These are phyloP conservation scores for Periparus ater DNA, from an alignment of 2,797 vertebrate species.

Conservation along the genomic window DNA sequence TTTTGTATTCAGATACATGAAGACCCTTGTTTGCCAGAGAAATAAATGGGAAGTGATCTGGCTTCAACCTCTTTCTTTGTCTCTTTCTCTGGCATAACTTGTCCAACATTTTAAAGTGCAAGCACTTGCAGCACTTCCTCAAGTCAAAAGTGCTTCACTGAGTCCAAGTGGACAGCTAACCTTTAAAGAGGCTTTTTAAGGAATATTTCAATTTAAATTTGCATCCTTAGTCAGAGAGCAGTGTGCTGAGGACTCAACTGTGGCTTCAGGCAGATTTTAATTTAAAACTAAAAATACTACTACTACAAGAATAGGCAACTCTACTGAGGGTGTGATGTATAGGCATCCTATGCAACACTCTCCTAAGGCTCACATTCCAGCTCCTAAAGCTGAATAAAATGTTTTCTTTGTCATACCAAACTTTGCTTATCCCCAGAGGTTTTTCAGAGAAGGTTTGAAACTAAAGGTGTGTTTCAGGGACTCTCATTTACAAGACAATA, in stretches of 20 bases:
- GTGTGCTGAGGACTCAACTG: not conserved
- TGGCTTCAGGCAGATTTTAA: slow-evolving; percentile 28
- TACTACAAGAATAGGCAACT: not conserved
- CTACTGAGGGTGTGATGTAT: not conserved
- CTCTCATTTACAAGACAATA: slow-evolving; percentile 24
- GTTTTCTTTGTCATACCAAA: not conserved
- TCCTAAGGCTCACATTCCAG: not conserved
- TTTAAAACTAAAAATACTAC: slow-evolving; percentile 3
- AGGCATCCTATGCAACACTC: not conserved
- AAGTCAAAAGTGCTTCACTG: not conserved
- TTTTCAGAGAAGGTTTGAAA: slow-evolving; percentile 37
- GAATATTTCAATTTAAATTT: slow-evolving; percentile 12
- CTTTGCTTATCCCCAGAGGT: not conserved
- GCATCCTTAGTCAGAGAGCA: not conserved
- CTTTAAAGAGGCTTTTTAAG: not conserved
- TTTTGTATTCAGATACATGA: not conserved
- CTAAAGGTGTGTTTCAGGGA: slow-evolving; percentile 33
- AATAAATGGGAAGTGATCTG: not conserved
- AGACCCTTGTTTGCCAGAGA: not conserved
- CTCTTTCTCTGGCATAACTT: not conserved
- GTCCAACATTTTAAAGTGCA: not conserved
- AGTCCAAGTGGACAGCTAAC: not conserved
- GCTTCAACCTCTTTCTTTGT: not conserved
- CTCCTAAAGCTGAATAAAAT: not conserved
- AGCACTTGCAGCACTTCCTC: not conserved